phyloP scores from a whole-genome alignment of 2,797 vertebrate genomes.

The Apogon talboti region DNA sequence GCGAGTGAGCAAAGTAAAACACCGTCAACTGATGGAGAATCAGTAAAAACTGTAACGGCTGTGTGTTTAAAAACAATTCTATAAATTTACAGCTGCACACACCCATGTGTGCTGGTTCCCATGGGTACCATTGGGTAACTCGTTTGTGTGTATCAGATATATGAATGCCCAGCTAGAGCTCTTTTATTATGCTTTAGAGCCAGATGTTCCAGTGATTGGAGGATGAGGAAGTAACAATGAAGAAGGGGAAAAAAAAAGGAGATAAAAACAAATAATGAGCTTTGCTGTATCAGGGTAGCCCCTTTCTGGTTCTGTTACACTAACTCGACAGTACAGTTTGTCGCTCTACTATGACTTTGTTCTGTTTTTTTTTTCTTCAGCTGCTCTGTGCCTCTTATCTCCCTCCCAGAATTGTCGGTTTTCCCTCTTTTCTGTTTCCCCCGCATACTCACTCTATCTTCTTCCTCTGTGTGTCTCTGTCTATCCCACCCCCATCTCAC shows the following conservation, averaged over 20 bases:
- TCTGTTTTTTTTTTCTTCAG: constrained; percentile 30
- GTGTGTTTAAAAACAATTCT: constrained; percentile 33
- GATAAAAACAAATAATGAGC: constrained; percentile 53
- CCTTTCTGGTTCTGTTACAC: constrained; percentile 39
- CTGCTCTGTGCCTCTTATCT: constrained; percentile 47
- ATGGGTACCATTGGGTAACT: constrained; percentile 49
- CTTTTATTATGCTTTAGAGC: constrained; percentile 73
- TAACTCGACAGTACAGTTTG: constrained; percentile 32
- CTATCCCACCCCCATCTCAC: constrained; percentile 3
- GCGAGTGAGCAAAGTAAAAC: neutral
- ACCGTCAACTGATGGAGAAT: constrained; percentile 19
- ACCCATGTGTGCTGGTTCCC: constrained; percentile 35
- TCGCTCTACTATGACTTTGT: constrained; percentile 36
- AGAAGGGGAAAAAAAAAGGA: constrained; percentile 43
- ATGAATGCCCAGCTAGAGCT: constrained; percentile 62
- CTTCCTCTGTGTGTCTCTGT: constrained; percentile 42
- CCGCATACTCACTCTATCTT: constrained; percentile 24
- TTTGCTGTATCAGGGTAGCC: constrained; percentile 42
- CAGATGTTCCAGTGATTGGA: constrained; percentile 80
- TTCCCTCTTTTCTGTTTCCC: constrained; percentile 44
- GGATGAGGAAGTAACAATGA: constrained; percentile 61
- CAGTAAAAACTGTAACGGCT: constrained; percentile 32
- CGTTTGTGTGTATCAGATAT: constrained; percentile 60
- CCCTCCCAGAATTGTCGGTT: constrained; percentile 60
- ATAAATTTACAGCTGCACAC: constrained; percentile 46